phyloP scores from a whole-genome alignment of 2,888 invertebrate species.

The Heliconius sara region DNA sequence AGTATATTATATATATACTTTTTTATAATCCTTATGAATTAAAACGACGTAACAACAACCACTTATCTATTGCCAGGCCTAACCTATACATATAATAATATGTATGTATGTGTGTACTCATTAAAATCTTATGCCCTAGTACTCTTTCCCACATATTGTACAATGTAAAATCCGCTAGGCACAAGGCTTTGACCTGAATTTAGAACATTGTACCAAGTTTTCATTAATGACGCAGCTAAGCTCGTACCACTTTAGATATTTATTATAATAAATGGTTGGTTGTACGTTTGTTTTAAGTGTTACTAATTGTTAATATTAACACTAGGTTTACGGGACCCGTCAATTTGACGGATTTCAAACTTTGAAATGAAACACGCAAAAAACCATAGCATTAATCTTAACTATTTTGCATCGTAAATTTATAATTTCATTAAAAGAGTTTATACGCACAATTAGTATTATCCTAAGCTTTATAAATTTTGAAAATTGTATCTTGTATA shows the following conservation, averaged over 20 bases:
- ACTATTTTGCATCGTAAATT: no score
- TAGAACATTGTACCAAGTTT: constrained; percentile 15
- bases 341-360: no score
- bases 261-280: background rate
- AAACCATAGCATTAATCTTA: no score
- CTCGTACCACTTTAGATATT: constrained; percentile 13
- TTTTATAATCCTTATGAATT: background rate
- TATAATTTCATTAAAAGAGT: no score
- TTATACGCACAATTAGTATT: no score
- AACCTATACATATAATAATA: background rate
- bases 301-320: background rate
- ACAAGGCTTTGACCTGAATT: constrained; percentile 33
- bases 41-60: constrained; percentile 3
- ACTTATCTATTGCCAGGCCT: constrained; percentile 27
- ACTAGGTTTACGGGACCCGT: no score
- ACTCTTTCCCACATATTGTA: constrained; percentile 35
- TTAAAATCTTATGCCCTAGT: constrained; percentile 42
- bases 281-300: background rate
- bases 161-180: constrained; percentile 27
- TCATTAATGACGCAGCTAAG: constrained; percentile 27
- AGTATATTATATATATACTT: no score
- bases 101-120: constrained; percentile 13
- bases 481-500: no score
- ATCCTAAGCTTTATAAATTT: no score
- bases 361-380: no score